These are phyloP conservation scores for Parazoanthus darwini DNA, from an alignment of 92 coral and sea anemone genomes.

Conservation along the genomic window DNA sequence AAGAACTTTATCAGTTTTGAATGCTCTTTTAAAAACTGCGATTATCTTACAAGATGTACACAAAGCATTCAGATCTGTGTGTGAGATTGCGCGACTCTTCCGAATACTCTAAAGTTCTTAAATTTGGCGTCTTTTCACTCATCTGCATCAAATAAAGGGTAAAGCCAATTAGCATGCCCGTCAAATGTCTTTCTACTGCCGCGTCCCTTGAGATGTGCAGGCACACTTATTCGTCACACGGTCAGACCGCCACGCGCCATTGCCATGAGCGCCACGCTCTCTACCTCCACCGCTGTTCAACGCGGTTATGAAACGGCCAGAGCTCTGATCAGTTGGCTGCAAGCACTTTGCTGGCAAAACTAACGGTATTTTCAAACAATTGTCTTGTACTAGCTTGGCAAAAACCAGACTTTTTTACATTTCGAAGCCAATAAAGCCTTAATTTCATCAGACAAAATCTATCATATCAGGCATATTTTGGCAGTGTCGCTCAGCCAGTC, in stretches of 20 bases:
- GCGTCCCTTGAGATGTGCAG: slow-evolving; percentile 13
- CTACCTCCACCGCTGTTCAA: neutral
- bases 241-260: neutral
- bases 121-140: neutral
- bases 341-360: no score
- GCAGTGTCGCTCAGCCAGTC: no score
- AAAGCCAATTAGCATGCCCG: neutral
- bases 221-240: neutral
- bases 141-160: neutral
- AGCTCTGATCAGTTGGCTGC: no score
- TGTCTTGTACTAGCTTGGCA: no score
- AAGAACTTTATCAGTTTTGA: neutral
- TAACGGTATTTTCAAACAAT: no score
- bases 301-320: neutral
- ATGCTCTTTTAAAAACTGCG: neutral
- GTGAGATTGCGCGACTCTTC: neutral
- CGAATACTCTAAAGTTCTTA: neutral
- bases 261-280: neutral
- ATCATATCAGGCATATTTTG: no score
- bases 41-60: neutral
- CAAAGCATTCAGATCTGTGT: neutral
- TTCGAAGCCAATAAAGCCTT: no score
- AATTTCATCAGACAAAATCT: no score
- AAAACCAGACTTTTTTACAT: no score
- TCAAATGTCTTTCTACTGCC: neutral